phyloP scores from a whole-genome alignment of 1,140 invertebrate species.

The Drosophila burlai region DNA sequence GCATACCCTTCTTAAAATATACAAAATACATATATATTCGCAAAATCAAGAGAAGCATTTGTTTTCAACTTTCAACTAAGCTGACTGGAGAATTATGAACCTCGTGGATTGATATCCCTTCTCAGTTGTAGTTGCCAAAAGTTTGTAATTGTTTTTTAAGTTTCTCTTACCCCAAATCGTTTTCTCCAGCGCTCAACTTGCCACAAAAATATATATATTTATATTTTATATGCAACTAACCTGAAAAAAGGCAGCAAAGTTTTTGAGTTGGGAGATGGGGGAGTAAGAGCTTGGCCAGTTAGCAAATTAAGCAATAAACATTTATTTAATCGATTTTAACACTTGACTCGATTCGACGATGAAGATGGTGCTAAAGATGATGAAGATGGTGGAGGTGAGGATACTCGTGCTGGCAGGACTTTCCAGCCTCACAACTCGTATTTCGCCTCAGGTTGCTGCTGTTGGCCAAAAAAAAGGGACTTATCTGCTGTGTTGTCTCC shows the following conservation, averaged over 20 bases:
- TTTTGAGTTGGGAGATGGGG: not conserved
- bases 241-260: conserved; percentile 23
- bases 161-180: not conserved
- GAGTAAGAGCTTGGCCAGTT: conserved; percentile 62
- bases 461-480: conserved; percentile 36
- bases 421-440: conserved; percentile 4
- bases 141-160: conserved; percentile 50
- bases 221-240: conserved; percentile 35
- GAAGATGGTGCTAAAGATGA: conserved; percentile 33
- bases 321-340: conserved; percentile 83
- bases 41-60: conserved; percentile 12
- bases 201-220: conserved; percentile 13
- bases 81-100: not conserved
- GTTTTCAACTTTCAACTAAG: conserved; percentile 27
- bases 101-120: conserved; percentile 16
- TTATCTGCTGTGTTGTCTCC: conserved; percentile 13
- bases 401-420: conserved; percentile 15
- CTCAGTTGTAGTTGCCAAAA: conserved; percentile 25
- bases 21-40: not conserved
- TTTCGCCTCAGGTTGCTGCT: conserved; percentile 38
- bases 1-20: not conserved
- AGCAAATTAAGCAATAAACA: conserved; percentile 81
- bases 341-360: conserved; percentile 61
- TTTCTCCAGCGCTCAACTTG: not conserved
- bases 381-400: conserved; percentile 29